Evolutionary conservation across 2,888 invertebrate genomes (phyloP).

Genomic region (Pegoplata infirma): DNA sequence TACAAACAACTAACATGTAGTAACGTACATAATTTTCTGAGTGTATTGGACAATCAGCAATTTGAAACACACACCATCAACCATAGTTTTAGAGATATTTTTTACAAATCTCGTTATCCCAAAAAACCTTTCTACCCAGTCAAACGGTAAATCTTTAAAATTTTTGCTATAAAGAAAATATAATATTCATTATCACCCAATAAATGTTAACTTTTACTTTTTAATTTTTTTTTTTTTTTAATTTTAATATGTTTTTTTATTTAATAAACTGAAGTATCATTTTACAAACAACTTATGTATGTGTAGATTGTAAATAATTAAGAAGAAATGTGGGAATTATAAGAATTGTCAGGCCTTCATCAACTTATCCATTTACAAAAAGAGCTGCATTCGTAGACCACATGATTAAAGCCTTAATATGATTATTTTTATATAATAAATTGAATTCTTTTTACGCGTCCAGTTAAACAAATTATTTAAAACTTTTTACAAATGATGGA

Average conservation of each 20-base stretch:
- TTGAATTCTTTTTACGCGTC: constrained; percentile 23
- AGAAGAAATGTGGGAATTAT: constrained; percentile 18
- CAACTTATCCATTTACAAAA: constrained; percentile 19
- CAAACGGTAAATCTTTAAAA: too few relatives aligned
- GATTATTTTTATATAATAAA: constrained; percentile 4
- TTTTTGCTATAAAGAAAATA: too few relatives aligned
- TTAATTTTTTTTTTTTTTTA: constrained; percentile 63
- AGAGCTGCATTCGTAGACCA: constrained; percentile 2
- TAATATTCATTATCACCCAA: too few relatives aligned
- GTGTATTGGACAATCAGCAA: too few relatives aligned
- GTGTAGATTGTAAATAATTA: constrained; percentile 39
- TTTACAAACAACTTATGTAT: constrained; percentile 73
- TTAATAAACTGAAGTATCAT: constrained; percentile 77
- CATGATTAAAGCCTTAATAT: not conserved
- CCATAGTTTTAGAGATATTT: too few relatives aligned
- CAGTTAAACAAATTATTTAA: too few relatives aligned
- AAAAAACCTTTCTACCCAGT: too few relatives aligned
- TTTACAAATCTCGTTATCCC: too few relatives aligned
- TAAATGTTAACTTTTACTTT: too few relatives aligned
- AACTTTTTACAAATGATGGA: constrained; percentile 1
- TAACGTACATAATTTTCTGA: too few relatives aligned
- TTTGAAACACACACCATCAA: too few relatives aligned
- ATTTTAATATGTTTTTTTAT: constrained; percentile 70
- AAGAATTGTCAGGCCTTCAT: not conserved
- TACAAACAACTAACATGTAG: too few relatives aligned